phyloP scores from a whole-genome alignment of 2,888 invertebrate genomes.

The Belgica antarctica region DNA sequence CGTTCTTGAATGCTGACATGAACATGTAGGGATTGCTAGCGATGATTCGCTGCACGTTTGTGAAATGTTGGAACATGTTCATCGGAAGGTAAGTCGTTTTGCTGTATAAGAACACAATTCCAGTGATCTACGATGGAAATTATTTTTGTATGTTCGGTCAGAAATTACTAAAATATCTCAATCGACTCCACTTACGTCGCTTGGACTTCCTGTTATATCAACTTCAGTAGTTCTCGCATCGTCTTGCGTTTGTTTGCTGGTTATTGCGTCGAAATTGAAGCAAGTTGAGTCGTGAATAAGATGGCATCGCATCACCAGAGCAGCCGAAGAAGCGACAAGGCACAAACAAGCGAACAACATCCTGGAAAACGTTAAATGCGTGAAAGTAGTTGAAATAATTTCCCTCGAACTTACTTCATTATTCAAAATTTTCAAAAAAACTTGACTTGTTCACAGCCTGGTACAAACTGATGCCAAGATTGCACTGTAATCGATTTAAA shows the following conservation, averaged over 20 bases:
- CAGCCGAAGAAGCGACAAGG: neutral
- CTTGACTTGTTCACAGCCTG: neutral
- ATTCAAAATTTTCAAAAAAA: neutral
- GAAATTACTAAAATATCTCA: neutral
- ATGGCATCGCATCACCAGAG: neutral
- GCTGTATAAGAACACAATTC: neutral
- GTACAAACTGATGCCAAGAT: too few relatives aligned
- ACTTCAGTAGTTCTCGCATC: neutral
- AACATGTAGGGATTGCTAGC: neutral
- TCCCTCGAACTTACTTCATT: neutral
- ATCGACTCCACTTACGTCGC: too few relatives aligned
- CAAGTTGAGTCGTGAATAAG: neutral
- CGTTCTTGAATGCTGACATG: neutral
- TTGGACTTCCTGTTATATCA: too few relatives aligned
- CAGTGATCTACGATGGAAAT: neutral
- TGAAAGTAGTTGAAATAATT: neutral
- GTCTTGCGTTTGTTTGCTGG: constrained; percentile 2
- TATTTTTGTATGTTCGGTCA: too few relatives aligned
- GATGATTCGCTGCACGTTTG: neutral
- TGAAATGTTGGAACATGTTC: neutral
- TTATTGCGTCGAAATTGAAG: neutral
- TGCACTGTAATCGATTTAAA: too few relatives aligned
- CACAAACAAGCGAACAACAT: neutral
- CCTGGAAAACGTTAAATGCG: neutral
- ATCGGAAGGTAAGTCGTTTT: neutral